Evolutionary conservation across 2,888 invertebrate species (phyloP).

Genomic region (Chrysomela aeneicollis): DNA sequence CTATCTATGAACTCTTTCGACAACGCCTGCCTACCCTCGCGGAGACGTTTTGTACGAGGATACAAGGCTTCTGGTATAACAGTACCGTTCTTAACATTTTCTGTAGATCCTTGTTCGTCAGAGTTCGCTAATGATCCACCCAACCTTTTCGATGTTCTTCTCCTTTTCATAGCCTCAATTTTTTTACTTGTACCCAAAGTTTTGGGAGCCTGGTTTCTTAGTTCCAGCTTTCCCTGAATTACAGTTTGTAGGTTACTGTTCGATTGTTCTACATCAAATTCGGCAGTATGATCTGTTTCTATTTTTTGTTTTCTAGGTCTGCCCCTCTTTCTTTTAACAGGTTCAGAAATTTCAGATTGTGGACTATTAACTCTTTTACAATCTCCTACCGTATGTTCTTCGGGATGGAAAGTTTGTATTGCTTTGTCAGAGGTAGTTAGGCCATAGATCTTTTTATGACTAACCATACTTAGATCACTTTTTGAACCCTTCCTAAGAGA

Average conservation of each 20-base stretch:
- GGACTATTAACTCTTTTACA: constrained; percentile 6
- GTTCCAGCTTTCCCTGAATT: not conserved
- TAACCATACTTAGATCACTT: no score
- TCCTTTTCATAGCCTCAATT: no score
- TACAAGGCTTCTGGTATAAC: no score
- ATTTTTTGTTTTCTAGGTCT: constrained; percentile 7
- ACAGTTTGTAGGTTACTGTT: not conserved
- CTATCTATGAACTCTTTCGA: not conserved
- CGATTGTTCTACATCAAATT: not conserved
- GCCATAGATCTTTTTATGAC: no score
- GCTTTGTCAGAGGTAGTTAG: no score
- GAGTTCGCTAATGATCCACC: not conserved
- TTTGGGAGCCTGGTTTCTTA: not conserved
- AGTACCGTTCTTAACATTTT: not conserved
- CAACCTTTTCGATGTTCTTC: not conserved
- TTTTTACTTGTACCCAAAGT: no score
- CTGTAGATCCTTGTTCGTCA: not conserved
- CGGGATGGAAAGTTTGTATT: no score
- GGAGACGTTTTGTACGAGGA: no score
- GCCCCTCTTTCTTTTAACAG: constrained; percentile 14
- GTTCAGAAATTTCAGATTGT: not conserved
- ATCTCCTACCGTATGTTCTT: no score
- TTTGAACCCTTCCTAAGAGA: no score
- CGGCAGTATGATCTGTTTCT: not conserved
- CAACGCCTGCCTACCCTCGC: not conserved